Evolutionary conservation across 2,797 vertebrate genomes (phyloP), one percentile per base, ranked within the genome.

Genomic region (Sebastes vulpes): DNA sequence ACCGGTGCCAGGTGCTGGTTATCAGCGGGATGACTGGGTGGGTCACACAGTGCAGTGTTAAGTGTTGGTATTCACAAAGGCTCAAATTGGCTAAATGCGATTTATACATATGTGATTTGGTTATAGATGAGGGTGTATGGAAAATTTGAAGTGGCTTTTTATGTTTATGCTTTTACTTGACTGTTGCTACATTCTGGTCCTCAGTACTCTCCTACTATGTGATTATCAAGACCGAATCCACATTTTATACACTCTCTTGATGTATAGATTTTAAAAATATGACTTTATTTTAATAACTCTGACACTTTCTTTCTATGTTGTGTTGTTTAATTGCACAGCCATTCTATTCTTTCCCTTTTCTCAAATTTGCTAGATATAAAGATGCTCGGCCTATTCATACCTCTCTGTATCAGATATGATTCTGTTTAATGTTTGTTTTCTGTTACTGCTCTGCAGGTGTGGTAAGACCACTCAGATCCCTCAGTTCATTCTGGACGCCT

Each of bases 11-110:
- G 86, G 97, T 99, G 89, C 95, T 99, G 77, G 97, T 99, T 88
- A 94, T 99, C 95, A 99, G 98, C 50, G 99, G 99, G 53, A 99
- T 98, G 99, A 99, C 99, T 0, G 99, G 99, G 99, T 99, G 94
- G 93, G 97, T 88, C 28, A 72, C 38, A 75, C 25, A 57, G 3
- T 21, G 14, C 28, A 32, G 32, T n/a, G 3, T 20, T 2, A 38
- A 31, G 8, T 28, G 60, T 23, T 54, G 9, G n/a, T 25, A 53
- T 50, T 66, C 14, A 67, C 26, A 58, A 58, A 56, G 21, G n/a
- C 2, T 52, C 8, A 63, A n/a, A 50, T 3, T 3, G 9, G 20
- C 1, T 4, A 64, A 31, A 23, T 23, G 5, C 18, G 4, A 38
- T 53, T 54, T 12, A 38, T n/a, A 16, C 5, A 31, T 38, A 75